phyloP scores from a whole-genome alignment of 2,888 invertebrate genomes.

The Hymenopus coronatus region DNA sequence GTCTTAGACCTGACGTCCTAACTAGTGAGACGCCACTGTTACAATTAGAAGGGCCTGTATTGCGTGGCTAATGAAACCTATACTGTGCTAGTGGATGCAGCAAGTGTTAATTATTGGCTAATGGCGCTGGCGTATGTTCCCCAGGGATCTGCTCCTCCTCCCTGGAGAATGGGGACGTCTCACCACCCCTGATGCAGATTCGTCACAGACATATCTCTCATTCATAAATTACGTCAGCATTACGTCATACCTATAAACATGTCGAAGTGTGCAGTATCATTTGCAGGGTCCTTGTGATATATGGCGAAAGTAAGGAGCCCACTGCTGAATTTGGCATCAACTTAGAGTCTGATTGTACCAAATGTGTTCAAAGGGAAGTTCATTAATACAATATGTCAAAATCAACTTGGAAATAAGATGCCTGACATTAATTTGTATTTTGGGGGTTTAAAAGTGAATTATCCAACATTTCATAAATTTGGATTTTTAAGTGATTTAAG shows the following conservation, averaged over 20 bases:
- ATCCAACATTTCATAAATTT: too few species aligned
- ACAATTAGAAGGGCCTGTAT: neutral
- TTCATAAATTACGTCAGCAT: neutral
- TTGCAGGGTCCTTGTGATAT: neutral
- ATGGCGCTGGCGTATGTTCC: neutral
- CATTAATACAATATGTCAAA: too few species aligned
- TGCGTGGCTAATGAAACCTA: neutral
- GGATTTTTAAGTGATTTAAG: too few species aligned
- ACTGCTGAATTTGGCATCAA: neutral
- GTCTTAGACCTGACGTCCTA: too few species aligned
- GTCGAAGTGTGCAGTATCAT: neutral
- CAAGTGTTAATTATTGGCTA: neutral
- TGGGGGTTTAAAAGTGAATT: too few species aligned
- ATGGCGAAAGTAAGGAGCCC: neutral
- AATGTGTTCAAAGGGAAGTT: neutral
- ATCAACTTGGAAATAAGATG: too few species aligned
- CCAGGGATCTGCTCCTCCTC: neutral
- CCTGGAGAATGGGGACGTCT: neutral
- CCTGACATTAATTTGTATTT: too few species aligned
- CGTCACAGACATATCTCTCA: neutral
- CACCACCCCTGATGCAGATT: neutral
- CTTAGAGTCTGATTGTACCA: neutral
- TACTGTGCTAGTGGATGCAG: neutral
- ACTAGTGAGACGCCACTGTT: neutral
- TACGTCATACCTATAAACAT: neutral